Evolutionary conservation across 2,113 vertebrate genomes (phyloP).

Genomic region (Crotalus viridis): DNA sequence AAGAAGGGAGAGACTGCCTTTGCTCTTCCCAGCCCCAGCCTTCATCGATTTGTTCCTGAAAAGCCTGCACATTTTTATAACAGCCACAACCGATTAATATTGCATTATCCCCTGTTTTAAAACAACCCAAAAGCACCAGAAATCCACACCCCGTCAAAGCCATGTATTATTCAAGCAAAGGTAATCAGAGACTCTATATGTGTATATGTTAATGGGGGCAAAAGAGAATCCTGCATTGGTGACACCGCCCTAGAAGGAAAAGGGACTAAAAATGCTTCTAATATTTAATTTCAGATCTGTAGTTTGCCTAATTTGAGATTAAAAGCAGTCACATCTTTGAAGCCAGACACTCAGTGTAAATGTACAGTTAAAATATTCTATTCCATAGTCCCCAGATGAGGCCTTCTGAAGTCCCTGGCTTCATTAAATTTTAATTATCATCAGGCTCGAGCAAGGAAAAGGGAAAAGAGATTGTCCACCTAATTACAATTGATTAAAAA

Average conservation of each 20-base stretch:
- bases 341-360: slow-evolving; percentile 97
- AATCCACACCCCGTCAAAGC: slow-evolving; percentile 59
- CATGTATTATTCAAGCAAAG: slow-evolving; percentile 73
- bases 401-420: slow-evolving; percentile 90
- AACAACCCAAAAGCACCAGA: slow-evolving; percentile 51
- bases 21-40: slow-evolving; percentile 44
- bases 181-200: slow-evolving; percentile 69
- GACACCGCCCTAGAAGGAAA: slow-evolving; percentile 66
- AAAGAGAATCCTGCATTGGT: slow-evolving; percentile 54
- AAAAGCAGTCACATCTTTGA: slow-evolving; percentile 93
- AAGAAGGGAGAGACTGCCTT: slow-evolving; percentile 38
- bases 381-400: slow-evolving; percentile 88
- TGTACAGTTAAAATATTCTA: slow-evolving; percentile 99
- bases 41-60: slow-evolving; percentile 79
- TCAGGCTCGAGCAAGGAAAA: slow-evolving; percentile 85
- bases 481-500: slow-evolving; percentile 73
- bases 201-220: slow-evolving; percentile 42
- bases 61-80: slow-evolving; percentile 83
- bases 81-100: slow-evolving; percentile 84
- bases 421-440: slow-evolving; percentile 99
- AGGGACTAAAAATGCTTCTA: slow-evolving; percentile 60
- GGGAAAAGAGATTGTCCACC: slow-evolving; percentile 78
- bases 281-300: slow-evolving; percentile 82
- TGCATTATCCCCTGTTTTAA: slow-evolving; percentile 77
- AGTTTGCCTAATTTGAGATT: slow-evolving; percentile 90